phyloP scores from a whole-genome alignment of 2,113 vertebrate genomes.

The Tetrax tetrax region DNA sequence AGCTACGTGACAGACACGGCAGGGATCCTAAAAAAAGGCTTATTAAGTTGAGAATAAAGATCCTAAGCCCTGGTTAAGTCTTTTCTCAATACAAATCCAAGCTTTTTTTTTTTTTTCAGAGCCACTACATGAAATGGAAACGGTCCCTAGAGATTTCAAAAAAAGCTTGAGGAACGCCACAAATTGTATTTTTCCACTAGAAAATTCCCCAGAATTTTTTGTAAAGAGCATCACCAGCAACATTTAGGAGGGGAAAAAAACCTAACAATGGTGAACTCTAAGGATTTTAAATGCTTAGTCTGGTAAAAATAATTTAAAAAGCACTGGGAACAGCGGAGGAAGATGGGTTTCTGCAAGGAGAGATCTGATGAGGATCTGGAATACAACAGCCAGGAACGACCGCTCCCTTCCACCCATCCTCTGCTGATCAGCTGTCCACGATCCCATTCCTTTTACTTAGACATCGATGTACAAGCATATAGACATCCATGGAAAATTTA shows the following conservation, averaged over 20 bases:
- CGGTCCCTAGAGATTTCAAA: not conserved
- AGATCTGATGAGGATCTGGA: not conserved
- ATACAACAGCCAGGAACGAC: not conserved
- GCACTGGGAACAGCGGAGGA: not conserved
- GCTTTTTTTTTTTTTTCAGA: not conserved
- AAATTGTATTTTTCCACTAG: not conserved
- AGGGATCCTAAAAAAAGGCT: not conserved
- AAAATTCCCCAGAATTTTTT: not conserved
- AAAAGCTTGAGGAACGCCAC: not conserved
- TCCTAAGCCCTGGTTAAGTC: not conserved
- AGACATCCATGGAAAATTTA: not conserved
- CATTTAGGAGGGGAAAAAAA: not conserved
- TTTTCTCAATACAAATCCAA: not conserved
- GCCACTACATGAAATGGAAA: not conserved
- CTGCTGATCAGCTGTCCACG: not conserved
- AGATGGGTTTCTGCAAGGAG: not conserved
- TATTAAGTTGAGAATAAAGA: slow-evolving; percentile 21
- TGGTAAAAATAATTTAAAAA: not conserved
- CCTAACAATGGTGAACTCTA: not conserved
- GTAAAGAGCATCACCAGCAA: not conserved
- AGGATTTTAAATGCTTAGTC: not conserved
- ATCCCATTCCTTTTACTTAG: not conserved
- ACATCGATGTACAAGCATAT: not conserved
- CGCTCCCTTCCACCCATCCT: not conserved
- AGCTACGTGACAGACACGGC: not conserved